A percentile compares a stretch with the other conserved stretches of the same genome.
Evolutionary conservation across 2,888 invertebrate species (phyloP).

Genomic region (Plagiodera versicolora): DNA sequence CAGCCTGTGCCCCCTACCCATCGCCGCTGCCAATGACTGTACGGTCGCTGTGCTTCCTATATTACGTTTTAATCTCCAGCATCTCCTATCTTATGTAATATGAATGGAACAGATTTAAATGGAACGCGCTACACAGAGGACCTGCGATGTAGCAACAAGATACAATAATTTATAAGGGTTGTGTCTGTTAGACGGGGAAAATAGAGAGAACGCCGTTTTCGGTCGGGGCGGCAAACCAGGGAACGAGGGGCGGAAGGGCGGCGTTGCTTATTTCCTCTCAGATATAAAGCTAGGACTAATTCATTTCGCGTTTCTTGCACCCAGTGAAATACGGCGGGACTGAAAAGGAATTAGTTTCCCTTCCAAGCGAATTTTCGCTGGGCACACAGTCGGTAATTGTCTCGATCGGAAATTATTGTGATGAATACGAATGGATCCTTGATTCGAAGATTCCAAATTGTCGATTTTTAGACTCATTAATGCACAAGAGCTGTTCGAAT

Average conservation of each 20-base stretch:
- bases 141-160: constrained; percentile 23
- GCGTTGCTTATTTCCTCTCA: neutral
- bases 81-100: constrained; percentile 32
- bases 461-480: too few species aligned
- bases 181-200: constrained; percentile 4
- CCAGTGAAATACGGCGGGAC: neutral
- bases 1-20: constrained; percentile 16
- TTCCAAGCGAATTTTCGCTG: neutral
- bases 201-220: neutral
- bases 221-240: too few species aligned
- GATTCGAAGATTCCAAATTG: too few species aligned
- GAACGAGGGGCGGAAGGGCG: too few species aligned
- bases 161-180: constrained; percentile 28
- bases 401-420: too few species aligned
- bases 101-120: constrained; percentile 33
- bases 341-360: neutral
- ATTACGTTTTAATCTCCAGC: constrained; percentile 30
- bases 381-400: too few species aligned
- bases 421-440: too few species aligned
- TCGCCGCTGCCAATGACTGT: constrained; percentile 20
- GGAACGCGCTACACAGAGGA: constrained; percentile 23
- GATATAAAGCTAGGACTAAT: constrained; percentile 1
- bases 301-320: neutral
- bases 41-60: constrained; percentile 20
- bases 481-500: too few species aligned